Evolutionary conservation across 2,113 vertebrate genomes (phyloP), one percentile per base, ranked within the genome.

Genomic region (Chrysemys picta): DNA sequence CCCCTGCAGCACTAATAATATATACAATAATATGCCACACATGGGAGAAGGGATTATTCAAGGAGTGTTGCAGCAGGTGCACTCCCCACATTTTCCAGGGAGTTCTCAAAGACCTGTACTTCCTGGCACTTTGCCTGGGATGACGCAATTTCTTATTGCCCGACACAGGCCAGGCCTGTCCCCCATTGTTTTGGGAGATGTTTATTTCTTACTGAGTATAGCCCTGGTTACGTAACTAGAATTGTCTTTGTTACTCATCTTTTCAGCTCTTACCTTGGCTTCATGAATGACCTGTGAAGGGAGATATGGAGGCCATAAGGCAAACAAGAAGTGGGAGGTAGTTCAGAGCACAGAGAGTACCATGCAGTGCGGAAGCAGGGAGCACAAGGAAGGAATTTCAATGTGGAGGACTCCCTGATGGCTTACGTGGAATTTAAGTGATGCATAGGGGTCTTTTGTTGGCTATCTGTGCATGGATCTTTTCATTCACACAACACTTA

Each of bases 1-100:
- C 94, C 94, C 88, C 42, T 0, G 93, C 86, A 84, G 90, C 95
- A 92, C 83, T 65, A 47, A 89, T 93, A 81, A 69, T n/a, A 69
- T 69, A 69, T 72, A 72, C 65, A 22, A 83, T 92, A 96, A 95
- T 92, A 95, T 95, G 83, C 85, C 89, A 69, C 50, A 69, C 1
- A 0, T 25, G 50, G 87, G 91, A 95, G 89, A 91, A 88, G 80
- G 92, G 53, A 91, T 92, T 69, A 89, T 72, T 79, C 49, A 86
- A 88, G 22, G 93, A 89, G 59, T 91, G 92, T 13, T 88, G 79
- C 42, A 87, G 54, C 50, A 85, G 65, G 81, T 88, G 49, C 54
- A 35, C 47, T 57, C 50, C 87, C 79, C n/a, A 38, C n/a, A 72
- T 72, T n/a, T 42, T 45, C 24, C 42, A 76, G 10, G 12, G 11